Evolutionary conservation across 2,113 vertebrate species (phyloP).

Genomic region (Chamaetylas fuelleborni): DNA sequence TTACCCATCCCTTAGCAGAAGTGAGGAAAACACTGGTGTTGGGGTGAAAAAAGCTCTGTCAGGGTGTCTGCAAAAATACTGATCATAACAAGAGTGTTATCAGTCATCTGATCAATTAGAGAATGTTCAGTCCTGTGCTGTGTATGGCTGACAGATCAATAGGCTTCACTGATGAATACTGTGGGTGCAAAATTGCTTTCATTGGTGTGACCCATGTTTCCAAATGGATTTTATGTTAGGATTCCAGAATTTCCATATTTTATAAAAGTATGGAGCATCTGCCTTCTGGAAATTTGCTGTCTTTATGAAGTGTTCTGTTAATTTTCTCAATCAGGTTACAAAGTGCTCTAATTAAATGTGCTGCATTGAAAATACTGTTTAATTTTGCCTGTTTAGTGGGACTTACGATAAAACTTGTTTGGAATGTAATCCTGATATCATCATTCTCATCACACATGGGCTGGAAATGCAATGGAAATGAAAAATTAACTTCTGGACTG

Average conservation of each 20-base stretch:
- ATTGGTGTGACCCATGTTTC: not conserved
- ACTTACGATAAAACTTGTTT: not conserved
- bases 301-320: not conserved
- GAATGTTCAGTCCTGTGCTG: not conserved
- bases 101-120: not conserved
- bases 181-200: not conserved
- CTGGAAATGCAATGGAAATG: not conserved
- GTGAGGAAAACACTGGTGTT: not conserved
- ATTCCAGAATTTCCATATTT: not conserved
- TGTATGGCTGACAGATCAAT: not conserved
- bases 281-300: not conserved
- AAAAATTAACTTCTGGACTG: slow-evolving; percentile 5
- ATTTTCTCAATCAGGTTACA: not conserved
- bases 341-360: not conserved
- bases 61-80: not conserved
- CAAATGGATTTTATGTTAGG: not conserved
- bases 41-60: not conserved
- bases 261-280: not conserved
- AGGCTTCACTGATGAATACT: not conserved
- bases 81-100: not conserved
- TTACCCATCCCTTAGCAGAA: not conserved
- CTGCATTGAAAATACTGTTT: not conserved
- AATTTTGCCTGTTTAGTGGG: not conserved
- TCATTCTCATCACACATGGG: not conserved
- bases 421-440: not conserved